Conservation (phyloP, 2,113 vertebrate genomes). For the Hemicordylus capensis region DNA sequence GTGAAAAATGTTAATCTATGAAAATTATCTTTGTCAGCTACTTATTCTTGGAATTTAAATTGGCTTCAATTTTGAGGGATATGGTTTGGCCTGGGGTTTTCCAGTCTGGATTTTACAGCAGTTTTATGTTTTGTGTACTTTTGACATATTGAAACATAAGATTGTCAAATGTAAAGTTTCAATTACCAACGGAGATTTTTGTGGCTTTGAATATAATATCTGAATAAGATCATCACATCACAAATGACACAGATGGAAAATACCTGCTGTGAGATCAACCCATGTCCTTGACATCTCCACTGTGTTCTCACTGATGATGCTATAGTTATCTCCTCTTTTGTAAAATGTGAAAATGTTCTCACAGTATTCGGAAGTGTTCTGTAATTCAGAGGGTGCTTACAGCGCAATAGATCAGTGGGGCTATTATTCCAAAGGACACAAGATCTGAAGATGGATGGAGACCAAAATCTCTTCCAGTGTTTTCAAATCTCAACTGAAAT, state of each 20-base stretch:
- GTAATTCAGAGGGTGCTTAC: not conserved
- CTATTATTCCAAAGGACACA: not conserved
- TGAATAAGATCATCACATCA: conserved; percentile 41
- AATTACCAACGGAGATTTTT: conserved; percentile 39
- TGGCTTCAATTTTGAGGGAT: conserved; percentile 62
- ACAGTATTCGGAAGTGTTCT: not conserved
- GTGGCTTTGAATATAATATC: conserved; percentile 42
- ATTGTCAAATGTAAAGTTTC: conserved; percentile 49
- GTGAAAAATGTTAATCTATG: conserved; percentile 78
- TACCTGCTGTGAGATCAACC: conserved; percentile 7
- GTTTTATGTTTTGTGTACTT: conserved; percentile 30
- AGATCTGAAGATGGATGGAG: not conserved
- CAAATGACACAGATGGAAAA: conserved; percentile 28
- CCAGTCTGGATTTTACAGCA: conserved; percentile 52
- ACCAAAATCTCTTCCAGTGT: not conserved
- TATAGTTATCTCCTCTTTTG: conserved; percentile 4
- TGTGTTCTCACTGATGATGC: conserved; percentile 10
- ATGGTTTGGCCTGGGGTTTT: conserved; percentile 60
- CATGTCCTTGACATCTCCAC: conserved; percentile 20
- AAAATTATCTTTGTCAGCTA: conserved; percentile 76
- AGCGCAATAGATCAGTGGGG: not conserved
- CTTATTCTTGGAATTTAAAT: conserved; percentile 75
- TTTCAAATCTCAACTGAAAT: not conserved
- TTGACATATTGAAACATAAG: conserved; percentile 55
- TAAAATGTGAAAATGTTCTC: not conserved